phyloP scores from a whole-genome alignment of 2,797 vertebrate genomes.

The Martes flavigula region DNA sequence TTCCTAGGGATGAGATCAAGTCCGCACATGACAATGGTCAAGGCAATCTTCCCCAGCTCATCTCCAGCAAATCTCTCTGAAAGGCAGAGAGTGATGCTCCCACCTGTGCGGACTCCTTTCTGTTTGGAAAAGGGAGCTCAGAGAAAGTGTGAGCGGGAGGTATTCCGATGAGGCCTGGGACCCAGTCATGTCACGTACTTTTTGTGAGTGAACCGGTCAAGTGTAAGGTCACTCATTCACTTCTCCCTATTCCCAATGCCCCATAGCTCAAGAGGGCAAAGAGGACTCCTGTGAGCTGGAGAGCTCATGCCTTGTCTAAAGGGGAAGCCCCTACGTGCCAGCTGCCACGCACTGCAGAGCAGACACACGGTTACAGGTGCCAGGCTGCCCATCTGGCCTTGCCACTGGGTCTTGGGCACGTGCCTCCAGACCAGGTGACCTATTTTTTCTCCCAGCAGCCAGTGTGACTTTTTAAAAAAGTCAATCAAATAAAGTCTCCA shows the following conservation, averaged over 20 bases:
- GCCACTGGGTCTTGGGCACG: not conserved
- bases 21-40: not conserved
- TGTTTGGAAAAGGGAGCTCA: not conserved
- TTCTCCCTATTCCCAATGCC: not conserved
- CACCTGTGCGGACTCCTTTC: not conserved
- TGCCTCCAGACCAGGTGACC: not conserved
- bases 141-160: not conserved
- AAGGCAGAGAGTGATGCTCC: not conserved
- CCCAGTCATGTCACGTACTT: accelerated
- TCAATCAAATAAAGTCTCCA: not conserved
- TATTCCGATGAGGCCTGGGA: not conserved
- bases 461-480: not conserved
- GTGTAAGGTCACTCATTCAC: not conserved
- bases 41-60: not conserved
- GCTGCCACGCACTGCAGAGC: accelerated
- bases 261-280: not conserved
- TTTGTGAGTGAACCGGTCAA: not conserved
- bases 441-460: not conserved
- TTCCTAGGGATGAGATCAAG: not conserved
- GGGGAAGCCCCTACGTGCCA: not conserved
- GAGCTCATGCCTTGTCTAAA: not conserved
- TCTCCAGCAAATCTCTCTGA: not conserved
- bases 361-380: not conserved
- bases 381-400: accelerated
- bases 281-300: not conserved